These are phyloP conservation scores for Diachasma alloeum DNA, from an alignment of 1,140 invertebrate genomes.

Conservation along the genomic window DNA sequence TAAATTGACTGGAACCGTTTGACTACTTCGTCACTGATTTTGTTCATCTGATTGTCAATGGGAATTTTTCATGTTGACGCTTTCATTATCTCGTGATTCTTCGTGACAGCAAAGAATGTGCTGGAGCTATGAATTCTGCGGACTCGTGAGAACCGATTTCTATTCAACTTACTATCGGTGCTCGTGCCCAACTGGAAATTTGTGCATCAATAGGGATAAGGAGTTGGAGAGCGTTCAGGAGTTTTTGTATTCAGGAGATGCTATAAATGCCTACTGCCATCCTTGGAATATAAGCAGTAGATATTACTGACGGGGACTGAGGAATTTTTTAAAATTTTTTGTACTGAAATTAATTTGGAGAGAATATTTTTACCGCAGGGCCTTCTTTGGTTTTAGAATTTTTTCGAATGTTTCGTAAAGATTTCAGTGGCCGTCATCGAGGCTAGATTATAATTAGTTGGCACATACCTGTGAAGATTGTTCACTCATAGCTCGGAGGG, in stretches of 20 bases:
- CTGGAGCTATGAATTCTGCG: conserved; percentile 63
- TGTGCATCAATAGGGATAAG: conserved; percentile 67
- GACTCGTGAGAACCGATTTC: conserved; percentile 59
- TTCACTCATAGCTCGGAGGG: conserved; percentile 70
- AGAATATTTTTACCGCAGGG: too few species aligned
- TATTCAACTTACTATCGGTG: conserved; percentile 72
- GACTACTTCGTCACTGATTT: too few species aligned
- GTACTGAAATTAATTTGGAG: too few species aligned
- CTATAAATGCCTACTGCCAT: conserved; percentile 68
- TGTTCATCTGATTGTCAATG: not conserved
- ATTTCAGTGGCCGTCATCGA: too few species aligned
- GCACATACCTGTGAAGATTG: conserved; percentile 70
- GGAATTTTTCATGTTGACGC: not conserved
- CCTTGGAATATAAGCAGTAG: conserved; percentile 41
- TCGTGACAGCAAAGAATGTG: conserved; percentile 61
- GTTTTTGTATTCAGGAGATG: conserved; percentile 67
- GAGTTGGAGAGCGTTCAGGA: conserved; percentile 63
- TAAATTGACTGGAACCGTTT: too few species aligned
- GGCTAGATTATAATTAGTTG: conserved; percentile 30
- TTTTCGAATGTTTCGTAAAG: too few species aligned
- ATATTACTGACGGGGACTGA: not conserved
- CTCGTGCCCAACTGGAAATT: conserved; percentile 68
- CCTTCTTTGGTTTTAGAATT: too few species aligned
- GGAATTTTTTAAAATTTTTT: too few species aligned
- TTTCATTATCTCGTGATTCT: conserved; percentile 23